Evolutionary conservation across 2,888 invertebrate genomes (phyloP).

Genomic region (Phyllotreta striolata): DNA sequence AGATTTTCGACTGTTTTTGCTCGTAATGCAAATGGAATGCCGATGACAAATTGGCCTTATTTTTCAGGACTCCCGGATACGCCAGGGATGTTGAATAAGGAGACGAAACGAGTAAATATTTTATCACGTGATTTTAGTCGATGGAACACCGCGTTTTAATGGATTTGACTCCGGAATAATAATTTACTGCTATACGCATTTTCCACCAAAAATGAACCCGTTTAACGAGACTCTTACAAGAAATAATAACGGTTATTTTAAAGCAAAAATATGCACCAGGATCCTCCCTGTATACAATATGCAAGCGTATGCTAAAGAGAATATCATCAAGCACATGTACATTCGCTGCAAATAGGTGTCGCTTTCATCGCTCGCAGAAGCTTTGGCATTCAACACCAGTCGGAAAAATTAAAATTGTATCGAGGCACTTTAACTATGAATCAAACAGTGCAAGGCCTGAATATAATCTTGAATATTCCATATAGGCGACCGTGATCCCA

Average conservation of each 20-base stretch:
- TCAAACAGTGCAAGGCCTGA: conserved; percentile 36
- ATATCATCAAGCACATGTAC: too few species aligned
- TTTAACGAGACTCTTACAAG: too few species aligned
- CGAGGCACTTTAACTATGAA: neutral
- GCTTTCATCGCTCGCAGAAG: too few species aligned
- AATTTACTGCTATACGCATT: neutral
- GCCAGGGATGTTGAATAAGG: conserved; percentile 8
- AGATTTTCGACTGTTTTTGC: conserved; percentile 29
- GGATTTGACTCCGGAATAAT: too few species aligned
- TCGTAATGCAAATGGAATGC: conserved; percentile 34
- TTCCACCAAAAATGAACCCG: neutral
- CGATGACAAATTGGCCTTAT: conserved; percentile 43
- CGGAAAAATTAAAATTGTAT: too few species aligned
- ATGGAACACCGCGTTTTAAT: neutral
- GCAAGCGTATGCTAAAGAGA: too few species aligned
- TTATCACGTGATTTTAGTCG: conserved; percentile 7
- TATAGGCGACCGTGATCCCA: conserved; percentile 47
- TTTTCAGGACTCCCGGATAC: conserved; percentile 27
- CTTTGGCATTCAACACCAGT: too few species aligned
- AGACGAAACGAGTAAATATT: conserved; percentile 18
- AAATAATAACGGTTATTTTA: too few species aligned
- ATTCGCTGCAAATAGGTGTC: too few species aligned
- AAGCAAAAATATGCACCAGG: too few species aligned
- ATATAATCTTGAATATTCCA: conserved; percentile 35
- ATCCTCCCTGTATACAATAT: too few species aligned